Base-by-base conservation (phyloP, 2,888 invertebrate species). In the Pomacea canaliculata region DNA sequence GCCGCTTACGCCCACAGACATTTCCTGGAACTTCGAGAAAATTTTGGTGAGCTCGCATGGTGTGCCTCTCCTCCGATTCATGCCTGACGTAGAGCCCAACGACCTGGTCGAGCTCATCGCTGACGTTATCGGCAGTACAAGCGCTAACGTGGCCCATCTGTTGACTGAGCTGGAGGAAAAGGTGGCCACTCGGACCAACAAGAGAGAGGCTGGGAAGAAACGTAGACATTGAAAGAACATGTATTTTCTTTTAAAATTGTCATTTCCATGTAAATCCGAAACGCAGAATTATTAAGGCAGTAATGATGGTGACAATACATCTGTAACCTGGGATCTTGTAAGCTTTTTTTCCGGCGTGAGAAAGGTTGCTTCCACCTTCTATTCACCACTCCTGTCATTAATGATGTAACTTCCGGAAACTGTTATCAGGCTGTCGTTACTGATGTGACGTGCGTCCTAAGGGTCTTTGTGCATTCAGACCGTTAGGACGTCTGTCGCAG, bases 21-120 rank as follows among this genome's bases (percentile, higher is more conserved):
- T 92, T 71, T 86, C 89, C 18, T 91, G 91, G 92, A 92, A 91
- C 83, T 92, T 90, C 81, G 92, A 91, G 80, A 92, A 92, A 80
- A 91, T 92, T 81, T 83, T 92, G 56, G 85, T 91, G 37, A 86
- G 86, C 79, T 78, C 78, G 46, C n/a, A 84, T 66, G 82, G 84
- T 13, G 87, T 87, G 4, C 83, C 83, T 1, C 59, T 78, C 0
- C 73, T 78, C 65, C 78, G 85, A n/a, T 82, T 82, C 71, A 59
- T 75, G 59, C 79, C 84, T 12, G 51, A 46, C 8, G 81, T 83
- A 4, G 76, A 77, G 69, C 84, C 84, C 51, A 51, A 23, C 18
- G 79, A 83, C 66, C 63, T 81, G 1, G 18, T 27, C 5, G 60
- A 48, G 23, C 69, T 81, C n/a, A 68, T 80, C 56, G 8, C 10